phyloP scores from a whole-genome alignment of 2,888 invertebrate genomes.

The Mactromeris polynyma region DNA sequence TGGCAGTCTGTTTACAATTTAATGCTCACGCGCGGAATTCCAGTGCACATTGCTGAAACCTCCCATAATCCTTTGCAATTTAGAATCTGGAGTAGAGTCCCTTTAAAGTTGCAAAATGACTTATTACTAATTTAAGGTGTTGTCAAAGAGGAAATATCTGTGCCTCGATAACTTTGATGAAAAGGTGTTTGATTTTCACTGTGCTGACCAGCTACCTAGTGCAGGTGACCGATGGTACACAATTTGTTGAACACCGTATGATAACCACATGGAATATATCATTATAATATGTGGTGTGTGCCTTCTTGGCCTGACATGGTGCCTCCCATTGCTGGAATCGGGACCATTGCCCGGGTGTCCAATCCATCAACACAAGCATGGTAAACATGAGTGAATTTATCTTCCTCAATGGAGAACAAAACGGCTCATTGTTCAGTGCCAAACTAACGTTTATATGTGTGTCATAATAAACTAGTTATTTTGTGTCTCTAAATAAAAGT shows the following conservation, averaged over 20 bases:
- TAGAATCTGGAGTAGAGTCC: too few relatives aligned
- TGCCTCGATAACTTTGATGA: conserved; percentile 92
- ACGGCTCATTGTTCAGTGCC: background rate
- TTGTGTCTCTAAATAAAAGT: background rate
- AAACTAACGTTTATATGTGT: background rate
- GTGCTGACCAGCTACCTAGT: conserved; percentile 89
- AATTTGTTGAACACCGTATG: conserved; percentile 92
- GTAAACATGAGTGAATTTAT: conserved; percentile 29
- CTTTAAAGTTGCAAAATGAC: background rate
- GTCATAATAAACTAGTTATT: background rate
- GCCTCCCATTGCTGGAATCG: conserved; percentile 82
- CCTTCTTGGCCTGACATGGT: conserved; percentile 89
- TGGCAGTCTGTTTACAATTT: too few relatives aligned
- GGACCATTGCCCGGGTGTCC: conserved; percentile 71
- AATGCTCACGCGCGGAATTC: too few relatives aligned
- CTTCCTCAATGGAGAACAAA: background rate
- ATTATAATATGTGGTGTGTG: conserved; percentile 89
- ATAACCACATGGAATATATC: conserved; percentile 91
- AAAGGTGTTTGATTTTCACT: conserved; percentile 92
- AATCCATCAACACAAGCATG: conserved; percentile 40
- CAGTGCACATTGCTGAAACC: too few relatives aligned
- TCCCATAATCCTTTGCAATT: too few relatives aligned
- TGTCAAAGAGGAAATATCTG: conserved; percentile 91
- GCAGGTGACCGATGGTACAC: conserved; percentile 91
- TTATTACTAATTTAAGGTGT: conserved; percentile 88